Evolutionary conservation across 2,113 vertebrate species (phyloP).

Genomic region (Ciconia stormi): DNA sequence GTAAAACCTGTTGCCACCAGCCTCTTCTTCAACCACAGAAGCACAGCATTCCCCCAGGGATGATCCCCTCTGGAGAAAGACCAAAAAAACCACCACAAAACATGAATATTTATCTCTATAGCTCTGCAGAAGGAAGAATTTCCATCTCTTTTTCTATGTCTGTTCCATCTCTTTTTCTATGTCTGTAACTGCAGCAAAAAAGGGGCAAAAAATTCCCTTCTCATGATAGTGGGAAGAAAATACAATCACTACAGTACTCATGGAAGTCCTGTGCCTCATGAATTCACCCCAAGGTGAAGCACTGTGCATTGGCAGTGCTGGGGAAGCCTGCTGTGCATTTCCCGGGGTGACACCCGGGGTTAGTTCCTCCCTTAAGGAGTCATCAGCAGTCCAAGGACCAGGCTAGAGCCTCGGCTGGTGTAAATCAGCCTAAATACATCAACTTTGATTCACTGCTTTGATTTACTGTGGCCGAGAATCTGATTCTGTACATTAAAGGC

Average conservation of each 20-base stretch:
- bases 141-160: not conserved
- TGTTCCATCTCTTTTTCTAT: not conserved
- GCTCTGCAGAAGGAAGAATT: not conserved
- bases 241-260: accelerated
- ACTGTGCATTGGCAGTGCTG: not conserved
- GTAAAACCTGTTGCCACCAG: not conserved
- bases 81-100: not conserved
- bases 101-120: not conserved
- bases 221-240: not conserved
- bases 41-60: not conserved
- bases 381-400: not conserved
- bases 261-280: not conserved
- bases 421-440: not conserved
- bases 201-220: not conserved
- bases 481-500: not conserved
- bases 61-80: not conserved
- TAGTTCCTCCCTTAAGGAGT: not conserved
- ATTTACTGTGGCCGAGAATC: not conserved
- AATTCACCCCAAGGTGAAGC: not conserved
- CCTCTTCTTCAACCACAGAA: not conserved
- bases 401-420: not conserved
- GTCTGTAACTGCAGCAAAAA: not conserved
- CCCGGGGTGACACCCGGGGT: not conserved
- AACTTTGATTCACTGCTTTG: not conserved
- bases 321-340: accelerated